Evolutionary conservation across 1,140 invertebrate genomes (phyloP).

Genomic region (Philotrypesis tridentata): DNA sequence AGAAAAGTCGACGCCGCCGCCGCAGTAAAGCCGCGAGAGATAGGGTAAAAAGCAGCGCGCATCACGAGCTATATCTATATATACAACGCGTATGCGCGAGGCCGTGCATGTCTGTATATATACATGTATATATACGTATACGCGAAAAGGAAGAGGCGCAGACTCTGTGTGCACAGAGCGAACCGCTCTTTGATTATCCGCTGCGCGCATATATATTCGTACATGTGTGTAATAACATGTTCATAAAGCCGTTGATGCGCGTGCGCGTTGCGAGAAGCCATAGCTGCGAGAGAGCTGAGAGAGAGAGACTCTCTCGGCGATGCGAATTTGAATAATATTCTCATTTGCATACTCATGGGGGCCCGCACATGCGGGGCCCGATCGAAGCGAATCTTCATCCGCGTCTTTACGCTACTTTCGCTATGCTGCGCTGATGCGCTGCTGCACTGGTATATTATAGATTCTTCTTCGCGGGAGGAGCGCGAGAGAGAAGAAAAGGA

Average conservation of each 20-base stretch:
- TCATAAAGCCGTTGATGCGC: slow-evolving; percentile 69
- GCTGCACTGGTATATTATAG: not conserved
- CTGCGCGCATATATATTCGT: not conserved
- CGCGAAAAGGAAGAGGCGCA: not conserved
- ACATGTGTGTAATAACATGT: slow-evolving; percentile 69
- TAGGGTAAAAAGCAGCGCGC: not conserved
- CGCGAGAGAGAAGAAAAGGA: too few species aligned
- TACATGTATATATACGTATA: too few species aligned
- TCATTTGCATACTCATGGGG: slow-evolving; percentile 67
- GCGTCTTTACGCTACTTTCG: not conserved
- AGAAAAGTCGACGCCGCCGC: not conserved
- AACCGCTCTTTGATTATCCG: slow-evolving; percentile 72
- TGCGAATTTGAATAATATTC: slow-evolving; percentile 63
- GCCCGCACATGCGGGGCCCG: slow-evolving; percentile 46
- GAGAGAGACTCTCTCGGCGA: too few species aligned
- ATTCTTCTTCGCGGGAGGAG: not conserved
- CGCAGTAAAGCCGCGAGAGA: slow-evolving; percentile 39
- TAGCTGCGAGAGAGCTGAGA: too few species aligned
- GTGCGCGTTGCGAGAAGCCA: too few species aligned
- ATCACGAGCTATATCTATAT: too few species aligned
- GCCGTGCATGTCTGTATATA: too few species aligned
- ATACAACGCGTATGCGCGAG: too few species aligned
- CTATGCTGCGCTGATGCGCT: slow-evolving; percentile 24
- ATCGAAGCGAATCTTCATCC: slow-evolving; percentile 52
- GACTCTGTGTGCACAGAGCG: slow-evolving; percentile 21